Conservation (phyloP, 2,797 vertebrate genomes). For the Periparus ater region DNA sequence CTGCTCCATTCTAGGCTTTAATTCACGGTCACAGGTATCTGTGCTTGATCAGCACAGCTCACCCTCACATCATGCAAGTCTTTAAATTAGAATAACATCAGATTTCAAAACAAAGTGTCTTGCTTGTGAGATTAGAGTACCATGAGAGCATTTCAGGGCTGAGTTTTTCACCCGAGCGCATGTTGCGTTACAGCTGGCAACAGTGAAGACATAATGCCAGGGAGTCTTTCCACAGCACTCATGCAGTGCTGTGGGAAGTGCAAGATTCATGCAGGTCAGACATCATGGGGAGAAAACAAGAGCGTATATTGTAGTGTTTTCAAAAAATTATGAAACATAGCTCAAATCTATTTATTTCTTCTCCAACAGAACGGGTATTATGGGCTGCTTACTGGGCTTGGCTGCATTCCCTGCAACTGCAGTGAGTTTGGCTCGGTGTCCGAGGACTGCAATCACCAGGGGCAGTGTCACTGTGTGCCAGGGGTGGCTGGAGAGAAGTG, state of each 20-base stretch:
- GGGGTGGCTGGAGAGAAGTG: constrained; percentile 87
- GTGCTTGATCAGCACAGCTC: not conserved
- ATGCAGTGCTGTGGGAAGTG: not conserved
- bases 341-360: constrained; percentile 12
- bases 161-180: not conserved
- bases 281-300: not conserved
- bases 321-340: not conserved
- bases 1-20: not conserved
- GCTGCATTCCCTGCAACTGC: constrained; percentile 86
- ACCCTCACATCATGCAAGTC: not conserved
- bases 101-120: not conserved
- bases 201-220: not conserved
- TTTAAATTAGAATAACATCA: not conserved
- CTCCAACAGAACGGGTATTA: constrained; percentile 82
- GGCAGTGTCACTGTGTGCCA: constrained; percentile 82
- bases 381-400: constrained; percentile 76
- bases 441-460: constrained; percentile 78
- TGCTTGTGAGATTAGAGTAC: not conserved
- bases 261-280: not conserved
- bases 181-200: not conserved
- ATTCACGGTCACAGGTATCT: not conserved
- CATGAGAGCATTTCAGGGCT: rapidly evolving
- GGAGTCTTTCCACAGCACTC: not conserved
- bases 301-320: not conserved
- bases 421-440: constrained; percentile 79